Base-by-base conservation (phyloP, 2,888 invertebrate genomes). In the Epinotia bilunana region DNA sequence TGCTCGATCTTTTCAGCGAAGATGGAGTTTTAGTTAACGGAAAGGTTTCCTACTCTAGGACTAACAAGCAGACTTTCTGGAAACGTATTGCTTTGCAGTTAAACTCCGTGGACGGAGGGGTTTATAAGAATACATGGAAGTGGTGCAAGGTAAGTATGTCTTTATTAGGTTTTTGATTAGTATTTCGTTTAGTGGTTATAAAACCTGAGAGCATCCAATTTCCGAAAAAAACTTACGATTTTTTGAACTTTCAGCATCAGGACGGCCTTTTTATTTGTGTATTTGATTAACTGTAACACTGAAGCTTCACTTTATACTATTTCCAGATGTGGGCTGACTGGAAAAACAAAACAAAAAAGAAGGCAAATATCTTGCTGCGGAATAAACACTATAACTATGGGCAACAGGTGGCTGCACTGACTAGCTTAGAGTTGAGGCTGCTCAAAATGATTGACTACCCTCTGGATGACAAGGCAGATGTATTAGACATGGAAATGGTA, bases 251-350 rank as follows among this genome's bases (percentile, higher is more conserved):
- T 28, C 23, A 28, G 23, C 3, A 28, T 28, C 23, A 28, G 23
- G 23, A 28, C 23, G 3, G 23, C 23, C 49, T 13, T 49, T 16
- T 16, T 49, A 20, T 20, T 49, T 16, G 16, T 3, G 4, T 49
- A 13, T 49, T 49, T 49, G 23, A 28, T 28, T 28, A 28, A 13
- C 49, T 49, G 49, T 49, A 49, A 49, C 7, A 13, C 4, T 16
- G 16, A 5, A n/a, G 16, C 16, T 46, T 33, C 6, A 33, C 12
- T 55, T 33, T 6, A 33, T 6, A 33, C 33, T 6, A 33, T 39
- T 39, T 61, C n/a, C 76, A 87, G 87, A 84, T 84, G 82, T 87
- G 86, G 87, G 82, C 87, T 6, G 87, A 87, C 64, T 87, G 87
- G 87, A 87, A 87, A 74, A 84, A 82, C 18, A 87, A 86, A 77